Conservation (phyloP, 2,888 invertebrate genomes). For the Drosophila subquinaria region DNA sequence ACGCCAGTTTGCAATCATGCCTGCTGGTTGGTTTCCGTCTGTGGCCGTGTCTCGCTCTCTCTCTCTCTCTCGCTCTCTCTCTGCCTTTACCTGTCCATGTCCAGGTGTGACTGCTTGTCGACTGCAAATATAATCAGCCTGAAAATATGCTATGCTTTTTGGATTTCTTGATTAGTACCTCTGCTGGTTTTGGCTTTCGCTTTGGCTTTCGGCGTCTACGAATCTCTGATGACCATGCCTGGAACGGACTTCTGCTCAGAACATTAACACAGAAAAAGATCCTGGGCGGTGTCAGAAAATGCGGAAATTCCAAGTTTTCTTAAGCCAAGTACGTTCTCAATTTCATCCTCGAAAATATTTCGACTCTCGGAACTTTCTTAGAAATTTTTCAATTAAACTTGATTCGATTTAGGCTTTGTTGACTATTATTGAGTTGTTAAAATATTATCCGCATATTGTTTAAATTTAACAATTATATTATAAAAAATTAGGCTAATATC, state of each 20-base stretch:
- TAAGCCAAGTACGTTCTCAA: too few relatives aligned
- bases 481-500: too few relatives aligned
- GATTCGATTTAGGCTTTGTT: too few relatives aligned
- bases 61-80: neutral
- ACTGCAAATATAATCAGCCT: slow-evolving; percentile 71
- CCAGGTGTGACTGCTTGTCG: slow-evolving; percentile 38
- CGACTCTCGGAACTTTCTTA: too few relatives aligned
- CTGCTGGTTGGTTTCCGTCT: slow-evolving; percentile 12
- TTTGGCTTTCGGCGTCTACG: slow-evolving; percentile 1
- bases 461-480: too few relatives aligned
- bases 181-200: slow-evolving; percentile 4
- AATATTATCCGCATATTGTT: too few relatives aligned
- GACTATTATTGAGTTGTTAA: too few relatives aligned
- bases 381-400: too few relatives aligned
- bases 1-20: slow-evolving; percentile 42
- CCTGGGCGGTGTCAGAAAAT: too few relatives aligned
- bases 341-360: too few relatives aligned
- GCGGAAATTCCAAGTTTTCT: too few relatives aligned
- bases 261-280: neutral
- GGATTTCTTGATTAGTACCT: slow-evolving; percentile 75
- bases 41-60: neutral
- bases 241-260: neutral
- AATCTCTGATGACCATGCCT: neutral
- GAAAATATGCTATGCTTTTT: slow-evolving; percentile 70
- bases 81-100: slow-evolving; percentile 23